Evolutionary conservation across 2,797 vertebrate species (phyloP).

Genomic region (Hirundo rustica): DNA sequence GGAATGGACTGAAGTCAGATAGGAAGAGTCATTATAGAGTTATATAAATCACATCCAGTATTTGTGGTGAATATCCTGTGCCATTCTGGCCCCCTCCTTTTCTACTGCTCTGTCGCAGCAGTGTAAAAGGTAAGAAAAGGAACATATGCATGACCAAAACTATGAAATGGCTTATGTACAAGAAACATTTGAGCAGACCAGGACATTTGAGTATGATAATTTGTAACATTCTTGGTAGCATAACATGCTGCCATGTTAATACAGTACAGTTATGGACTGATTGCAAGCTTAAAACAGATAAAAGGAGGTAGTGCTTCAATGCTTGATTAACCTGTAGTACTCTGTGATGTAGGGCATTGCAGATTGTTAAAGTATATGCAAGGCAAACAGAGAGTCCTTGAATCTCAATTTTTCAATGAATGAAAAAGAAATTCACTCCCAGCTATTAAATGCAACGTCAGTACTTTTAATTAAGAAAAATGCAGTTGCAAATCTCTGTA

Average conservation of each 20-base stretch:
- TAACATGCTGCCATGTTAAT: not conserved
- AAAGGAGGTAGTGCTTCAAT: not conserved
- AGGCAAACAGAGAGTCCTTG: not conserved
- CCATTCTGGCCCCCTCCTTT: not conserved
- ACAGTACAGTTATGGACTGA: not conserved
- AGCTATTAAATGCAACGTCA: not conserved
- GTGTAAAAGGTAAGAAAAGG: not conserved
- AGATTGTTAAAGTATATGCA: not conserved
- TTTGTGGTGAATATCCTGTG: not conserved
- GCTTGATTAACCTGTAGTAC: not conserved
- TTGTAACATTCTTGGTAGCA: not conserved
- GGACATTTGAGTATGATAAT: not conserved
- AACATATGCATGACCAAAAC: not conserved
- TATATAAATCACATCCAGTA: not conserved
- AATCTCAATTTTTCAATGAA: not conserved
- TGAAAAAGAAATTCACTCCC: not conserved
- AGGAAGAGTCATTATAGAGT: not conserved
- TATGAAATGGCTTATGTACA: not conserved
- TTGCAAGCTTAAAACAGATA: not conserved
- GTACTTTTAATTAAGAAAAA: not conserved
- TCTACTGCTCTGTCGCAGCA: not conserved
- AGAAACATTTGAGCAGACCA: not conserved
- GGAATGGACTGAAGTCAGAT: not conserved
- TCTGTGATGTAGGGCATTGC: not conserved
- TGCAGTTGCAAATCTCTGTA: not conserved